phyloP scores from a whole-genome alignment of 2,797 vertebrate genomes.

The Danio albolineatus region DNA sequence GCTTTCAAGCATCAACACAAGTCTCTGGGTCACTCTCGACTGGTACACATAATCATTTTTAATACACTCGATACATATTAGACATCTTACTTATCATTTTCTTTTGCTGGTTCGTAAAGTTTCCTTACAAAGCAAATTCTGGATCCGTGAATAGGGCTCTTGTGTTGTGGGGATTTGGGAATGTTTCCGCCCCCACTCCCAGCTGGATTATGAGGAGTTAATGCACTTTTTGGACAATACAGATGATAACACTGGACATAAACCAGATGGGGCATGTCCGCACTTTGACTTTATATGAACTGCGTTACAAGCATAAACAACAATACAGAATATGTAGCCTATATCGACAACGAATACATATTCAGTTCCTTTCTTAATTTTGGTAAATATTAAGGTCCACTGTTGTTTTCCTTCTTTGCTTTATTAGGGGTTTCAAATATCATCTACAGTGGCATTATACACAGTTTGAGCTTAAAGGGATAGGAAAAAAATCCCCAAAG shows the following conservation, averaged over 20 bases:
- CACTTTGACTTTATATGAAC: no score
- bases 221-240: background rate
- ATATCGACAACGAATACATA: no score
- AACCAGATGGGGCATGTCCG: background rate
- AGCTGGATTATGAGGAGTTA: background rate
- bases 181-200: slow-evolving; percentile 4
- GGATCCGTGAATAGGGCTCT: background rate
- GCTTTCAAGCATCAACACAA: slow-evolving; percentile 6
- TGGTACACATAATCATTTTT: background rate
- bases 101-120: background rate
- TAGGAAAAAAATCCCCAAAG: no score
- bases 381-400: no score
- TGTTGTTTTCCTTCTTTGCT: no score
- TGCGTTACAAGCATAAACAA: no score
- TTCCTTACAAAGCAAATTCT: background rate
- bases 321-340: no score
- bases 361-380: no score
- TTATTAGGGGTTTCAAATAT: no score
- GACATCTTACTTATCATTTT: background rate
- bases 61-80: background rate
- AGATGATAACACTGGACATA: background rate
- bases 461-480: no score
- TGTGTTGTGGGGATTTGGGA: background rate
- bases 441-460: no score
- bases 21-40: background rate